Evolutionary conservation across 30 jellyfish, hydroid and myxozoan genomes (phyloP).

Genomic region (Rhopilema esculentum): DNA sequence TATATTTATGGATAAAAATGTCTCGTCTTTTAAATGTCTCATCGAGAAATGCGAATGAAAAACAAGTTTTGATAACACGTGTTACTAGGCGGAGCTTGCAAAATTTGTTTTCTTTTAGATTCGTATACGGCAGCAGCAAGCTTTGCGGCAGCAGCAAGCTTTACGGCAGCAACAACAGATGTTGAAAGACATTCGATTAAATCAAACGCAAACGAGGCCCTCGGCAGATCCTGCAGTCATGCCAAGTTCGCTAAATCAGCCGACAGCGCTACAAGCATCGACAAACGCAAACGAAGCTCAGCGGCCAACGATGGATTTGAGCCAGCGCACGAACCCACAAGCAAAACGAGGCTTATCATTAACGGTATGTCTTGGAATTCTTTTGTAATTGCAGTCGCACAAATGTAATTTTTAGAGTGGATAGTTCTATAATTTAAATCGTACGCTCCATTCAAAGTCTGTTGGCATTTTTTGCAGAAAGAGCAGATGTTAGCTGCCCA

Average conservation of each 20-base stretch:
- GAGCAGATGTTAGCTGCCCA: constrained; percentile 98
- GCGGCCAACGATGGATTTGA: constrained; percentile 38
- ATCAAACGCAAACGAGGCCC: constrained; percentile 38
- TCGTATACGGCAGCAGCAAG: constrained; percentile 88
- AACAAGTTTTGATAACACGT: too few relatives aligned
- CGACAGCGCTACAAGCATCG: constrained; percentile 32
- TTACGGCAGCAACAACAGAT: constrained; percentile 71
- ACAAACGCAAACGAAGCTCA: constrained; percentile 42
- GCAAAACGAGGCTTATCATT: constrained; percentile 75
- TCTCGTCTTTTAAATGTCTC: neutral
- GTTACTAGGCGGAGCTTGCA: too few relatives aligned
- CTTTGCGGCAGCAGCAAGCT: constrained; percentile 72
- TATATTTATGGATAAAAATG: neutral
- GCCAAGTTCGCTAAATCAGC: constrained; percentile 11
- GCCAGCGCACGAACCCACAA: constrained; percentile 43
- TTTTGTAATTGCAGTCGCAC: neutral
- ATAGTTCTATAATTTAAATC: too few relatives aligned
- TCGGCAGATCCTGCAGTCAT: constrained; percentile 7
- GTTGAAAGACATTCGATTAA: constrained; percentile 31
- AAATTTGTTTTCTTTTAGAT: too few relatives aligned
- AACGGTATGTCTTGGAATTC: constrained; percentile 81
- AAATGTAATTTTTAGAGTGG: too few relatives aligned
- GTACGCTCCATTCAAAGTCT: too few relatives aligned
- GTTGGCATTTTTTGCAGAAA: constrained; percentile 77
- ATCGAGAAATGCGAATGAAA: too few relatives aligned